A percentile compares a stretch with the other conserved stretches of the same genome.
These are phyloP conservation scores for Yasuhikotakia modesta DNA, from an alignment of 2,797 vertebrate genomes.

Conservation along the genomic window DNA sequence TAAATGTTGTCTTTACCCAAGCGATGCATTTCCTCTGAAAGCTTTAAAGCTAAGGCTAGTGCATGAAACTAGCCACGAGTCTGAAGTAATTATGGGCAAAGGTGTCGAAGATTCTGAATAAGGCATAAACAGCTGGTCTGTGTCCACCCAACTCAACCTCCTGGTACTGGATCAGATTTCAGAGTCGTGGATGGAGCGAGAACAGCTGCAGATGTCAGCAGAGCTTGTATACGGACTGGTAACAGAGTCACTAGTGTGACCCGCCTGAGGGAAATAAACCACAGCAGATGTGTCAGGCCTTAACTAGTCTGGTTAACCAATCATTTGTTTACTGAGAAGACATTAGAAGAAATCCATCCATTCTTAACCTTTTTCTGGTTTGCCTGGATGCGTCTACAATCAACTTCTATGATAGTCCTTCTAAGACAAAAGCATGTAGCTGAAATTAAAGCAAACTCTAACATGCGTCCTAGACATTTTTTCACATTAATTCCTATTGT, in stretches of 20 bases:
- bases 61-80: neutral
- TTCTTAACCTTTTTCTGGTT: neutral
- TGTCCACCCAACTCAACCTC: constrained; percentile 64
- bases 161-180: constrained; percentile 73
- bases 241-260: constrained; percentile 38
- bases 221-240: constrained; percentile 53
- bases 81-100: constrained; percentile 54
- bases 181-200: constrained; percentile 66
- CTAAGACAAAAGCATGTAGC: neutral
- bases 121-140: constrained; percentile 69
- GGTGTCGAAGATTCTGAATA: constrained; percentile 60
- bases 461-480: too few species aligned
- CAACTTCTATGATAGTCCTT: neutral
- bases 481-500: neutral
- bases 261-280: constrained; percentile 14
- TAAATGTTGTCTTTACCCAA: neutral
- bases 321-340: constrained; percentile 25
- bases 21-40: neutral
- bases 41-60: neutral
- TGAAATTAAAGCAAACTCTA: neutral
- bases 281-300: constrained; percentile 19
- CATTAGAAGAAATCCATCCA: constrained; percentile 2
- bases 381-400: neutral
- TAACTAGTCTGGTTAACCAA: constrained; percentile 15
- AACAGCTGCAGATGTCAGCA: constrained; percentile 61